Base-by-base conservation (phyloP, 2,797 vertebrate species). In the Ctenosaura bakeri region DNA sequence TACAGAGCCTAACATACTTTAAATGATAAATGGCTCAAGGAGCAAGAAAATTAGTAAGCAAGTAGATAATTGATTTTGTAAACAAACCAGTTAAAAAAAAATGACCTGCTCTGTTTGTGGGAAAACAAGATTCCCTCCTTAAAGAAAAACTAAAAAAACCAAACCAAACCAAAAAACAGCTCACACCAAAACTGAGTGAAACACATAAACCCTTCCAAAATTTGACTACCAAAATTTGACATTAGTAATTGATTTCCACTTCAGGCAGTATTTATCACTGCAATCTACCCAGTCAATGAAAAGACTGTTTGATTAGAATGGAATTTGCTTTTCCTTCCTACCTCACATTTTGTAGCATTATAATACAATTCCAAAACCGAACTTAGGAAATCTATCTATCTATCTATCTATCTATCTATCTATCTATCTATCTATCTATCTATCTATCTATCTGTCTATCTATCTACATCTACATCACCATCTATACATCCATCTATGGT, bases 41-140 rank as follows among this genome's bases (percentile, higher is more conserved):
- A 87, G 38, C 85, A 94, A 90, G 84, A 86, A 96, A 93, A 96
- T 92, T 94, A 95, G 59, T 89, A 94, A 89, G 64, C 94, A 94
- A 95, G 90, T 85, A 96, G 42, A 88, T 90, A 88, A 93, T 46
- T 92, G 92, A 32, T 84, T 95, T 94, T 92, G 89, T 86, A 95
- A 96, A 93, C 62, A 95, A 94, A 90, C 35, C 13, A 54, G 42
- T 46, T 46, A 3, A 94, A 92, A 86, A 29, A 73, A 90, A 66
- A 22, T 6, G 0, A 62, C 22, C 71, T 90, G 92, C 93, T 95
- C 90, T 95, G 94, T 91, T 42, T 66, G 77, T 90, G 93, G 91
- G 93, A 85, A 79, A 95, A 26, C 32, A 35, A 86, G 91, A 50
- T 90, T 88, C 35, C 66, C 84, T 20, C 42, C 20, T 10, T 46